Evolutionary conservation across 2,888 invertebrate species (phyloP).

Genomic region (Hirtodrosophila trivittata): DNA sequence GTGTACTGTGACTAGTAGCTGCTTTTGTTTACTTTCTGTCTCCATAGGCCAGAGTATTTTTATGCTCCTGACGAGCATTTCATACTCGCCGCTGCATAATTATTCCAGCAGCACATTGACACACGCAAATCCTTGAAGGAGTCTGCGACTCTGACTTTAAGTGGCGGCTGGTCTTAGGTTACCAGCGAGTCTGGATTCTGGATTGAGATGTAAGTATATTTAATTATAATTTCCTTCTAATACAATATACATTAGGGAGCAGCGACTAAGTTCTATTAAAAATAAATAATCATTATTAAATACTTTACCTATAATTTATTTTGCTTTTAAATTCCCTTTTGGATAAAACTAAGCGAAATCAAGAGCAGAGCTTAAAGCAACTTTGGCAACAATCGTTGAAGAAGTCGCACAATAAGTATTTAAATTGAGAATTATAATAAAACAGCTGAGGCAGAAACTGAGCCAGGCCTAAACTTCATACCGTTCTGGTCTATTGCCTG

Average conservation of each 20-base stretch:
- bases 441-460: constrained; percentile 1
- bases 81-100: constrained; percentile 61
- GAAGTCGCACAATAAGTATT: too few relatives aligned
- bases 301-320: too few relatives aligned
- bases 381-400: not conserved
- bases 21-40: constrained; percentile 34
- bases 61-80: constrained; percentile 42
- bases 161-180: constrained; percentile 36
- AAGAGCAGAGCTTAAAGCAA: not conserved
- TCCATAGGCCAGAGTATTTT: constrained; percentile 14
- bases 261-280: too few relatives aligned
- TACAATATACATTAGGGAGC: too few relatives aligned
- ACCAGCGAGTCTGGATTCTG: constrained; percentile 15
- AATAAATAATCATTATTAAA: too few relatives aligned
- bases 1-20: constrained; percentile 15
- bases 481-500: constrained; percentile 25
- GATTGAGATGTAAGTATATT: constrained; percentile 22
- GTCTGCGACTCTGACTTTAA: constrained; percentile 35
- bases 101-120: constrained; percentile 45
- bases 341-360: too few relatives aligned
- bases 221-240: constrained; percentile 4
- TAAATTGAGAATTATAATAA: too few relatives aligned
- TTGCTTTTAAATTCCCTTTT: too few relatives aligned
- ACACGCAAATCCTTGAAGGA: constrained; percentile 37
- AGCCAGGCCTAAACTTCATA: not conserved